phyloP scores from a whole-genome alignment of 2,797 vertebrate species.

The Aselliscus stoliczkanus region DNA sequence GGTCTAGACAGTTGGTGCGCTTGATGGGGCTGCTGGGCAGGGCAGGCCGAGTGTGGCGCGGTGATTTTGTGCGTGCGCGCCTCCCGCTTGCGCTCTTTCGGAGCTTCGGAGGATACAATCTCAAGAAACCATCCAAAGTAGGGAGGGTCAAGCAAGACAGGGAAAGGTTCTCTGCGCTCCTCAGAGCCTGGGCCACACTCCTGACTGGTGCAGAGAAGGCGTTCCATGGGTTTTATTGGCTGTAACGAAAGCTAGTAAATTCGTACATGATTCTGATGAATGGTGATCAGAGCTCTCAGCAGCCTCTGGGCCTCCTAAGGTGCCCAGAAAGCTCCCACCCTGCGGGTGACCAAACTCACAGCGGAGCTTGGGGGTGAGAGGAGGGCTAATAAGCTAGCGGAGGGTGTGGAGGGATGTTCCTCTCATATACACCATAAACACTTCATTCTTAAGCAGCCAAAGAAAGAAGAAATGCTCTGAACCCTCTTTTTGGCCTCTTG shows the following conservation, averaged over 20 bases:
- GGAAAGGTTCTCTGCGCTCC: neutral
- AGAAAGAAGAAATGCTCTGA: neutral
- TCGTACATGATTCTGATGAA: neutral
- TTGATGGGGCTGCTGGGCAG: neutral
- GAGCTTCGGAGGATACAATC: neutral
- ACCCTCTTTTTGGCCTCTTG: neutral
- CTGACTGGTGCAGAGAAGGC: neutral
- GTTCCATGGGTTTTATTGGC: neutral
- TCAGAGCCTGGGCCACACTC: neutral
- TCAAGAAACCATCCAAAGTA: neutral
- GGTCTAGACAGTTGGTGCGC: accelerated
- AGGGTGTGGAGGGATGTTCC: neutral
- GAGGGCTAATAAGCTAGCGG: neutral
- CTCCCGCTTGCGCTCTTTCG: accelerated
- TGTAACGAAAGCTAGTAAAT: neutral
- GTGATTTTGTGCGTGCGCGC: neutral
- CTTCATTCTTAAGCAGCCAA: neutral
- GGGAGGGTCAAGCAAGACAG: neutral
- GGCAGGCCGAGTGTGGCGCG: neutral
- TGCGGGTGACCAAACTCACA: neutral
- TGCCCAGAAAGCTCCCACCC: neutral
- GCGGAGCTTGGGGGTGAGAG: neutral
- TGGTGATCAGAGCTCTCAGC: neutral
- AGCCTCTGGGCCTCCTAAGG: neutral
- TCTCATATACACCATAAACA: neutral